Conservation (phyloP, 2,888 invertebrate genomes). For the Acanthosepion pharaonis region DNA sequence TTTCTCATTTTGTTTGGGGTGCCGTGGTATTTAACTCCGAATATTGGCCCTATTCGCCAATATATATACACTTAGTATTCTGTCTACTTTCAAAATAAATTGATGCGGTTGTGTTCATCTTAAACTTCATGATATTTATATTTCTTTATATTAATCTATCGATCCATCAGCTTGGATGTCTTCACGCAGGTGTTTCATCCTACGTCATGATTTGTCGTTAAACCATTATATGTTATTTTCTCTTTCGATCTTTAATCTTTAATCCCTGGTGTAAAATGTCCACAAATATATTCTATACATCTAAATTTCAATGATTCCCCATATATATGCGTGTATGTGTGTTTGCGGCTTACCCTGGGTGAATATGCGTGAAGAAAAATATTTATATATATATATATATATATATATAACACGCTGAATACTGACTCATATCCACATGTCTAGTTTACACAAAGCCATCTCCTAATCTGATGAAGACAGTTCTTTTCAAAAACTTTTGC, state of each 20-base stretch:
- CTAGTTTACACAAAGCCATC: background rate
- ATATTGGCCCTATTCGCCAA: too few species aligned
- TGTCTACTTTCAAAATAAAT: too few species aligned
- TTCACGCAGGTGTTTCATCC: background rate
- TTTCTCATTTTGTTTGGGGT: too few species aligned
- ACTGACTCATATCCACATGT: background rate
- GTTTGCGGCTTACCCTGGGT: background rate
- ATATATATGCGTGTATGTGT: background rate
- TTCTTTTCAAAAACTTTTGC: background rate
- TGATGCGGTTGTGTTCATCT: background rate
- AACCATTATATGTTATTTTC: background rate
- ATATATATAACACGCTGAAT: background rate
- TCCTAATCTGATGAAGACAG: background rate
- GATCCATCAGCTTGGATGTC: background rate
- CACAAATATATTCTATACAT: background rate
- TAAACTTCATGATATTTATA: background rate
- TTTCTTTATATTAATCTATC: background rate
- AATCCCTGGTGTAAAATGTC: background rate
- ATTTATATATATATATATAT: background rate
- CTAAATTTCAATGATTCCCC: background rate
- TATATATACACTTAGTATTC: too few species aligned
- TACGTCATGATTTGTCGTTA: background rate
- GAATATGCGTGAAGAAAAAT: background rate
- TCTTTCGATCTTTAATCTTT: background rate
- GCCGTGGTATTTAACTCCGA: too few species aligned